Conservation (phyloP, 2,113 vertebrate species). For the Ciconia stormi region DNA sequence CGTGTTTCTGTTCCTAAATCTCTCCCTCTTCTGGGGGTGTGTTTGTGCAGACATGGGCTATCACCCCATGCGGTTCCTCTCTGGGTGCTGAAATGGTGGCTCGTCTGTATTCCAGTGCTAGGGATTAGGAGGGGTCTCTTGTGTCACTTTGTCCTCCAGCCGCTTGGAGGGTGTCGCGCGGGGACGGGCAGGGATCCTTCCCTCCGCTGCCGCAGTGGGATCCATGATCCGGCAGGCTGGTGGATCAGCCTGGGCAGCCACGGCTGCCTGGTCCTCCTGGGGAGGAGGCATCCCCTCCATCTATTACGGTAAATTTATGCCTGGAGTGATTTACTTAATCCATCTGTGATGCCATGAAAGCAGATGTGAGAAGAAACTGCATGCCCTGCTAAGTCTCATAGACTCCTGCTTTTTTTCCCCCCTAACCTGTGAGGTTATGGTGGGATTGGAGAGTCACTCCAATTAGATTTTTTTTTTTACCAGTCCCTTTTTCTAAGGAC, state of each 20-base stretch:
- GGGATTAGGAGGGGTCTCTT: neutral
- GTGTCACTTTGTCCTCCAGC: neutral
- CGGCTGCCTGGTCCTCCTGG: neutral
- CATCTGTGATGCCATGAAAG: neutral
- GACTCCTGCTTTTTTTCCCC: neutral
- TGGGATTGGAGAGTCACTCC: neutral
- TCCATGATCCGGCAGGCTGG: neutral
- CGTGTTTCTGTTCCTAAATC: neutral
- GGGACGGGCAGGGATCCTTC: neutral
- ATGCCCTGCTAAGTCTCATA: neutral
- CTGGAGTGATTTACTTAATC: neutral
- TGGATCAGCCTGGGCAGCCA: neutral
- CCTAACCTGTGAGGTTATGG: neutral
- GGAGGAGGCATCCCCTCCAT: neutral
- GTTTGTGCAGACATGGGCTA: neutral
- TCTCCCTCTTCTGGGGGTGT: no score
- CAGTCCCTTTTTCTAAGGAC: neutral
- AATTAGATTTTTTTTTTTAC: neutral
- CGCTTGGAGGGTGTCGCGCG: fast-evolving
- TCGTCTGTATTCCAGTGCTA: neutral
- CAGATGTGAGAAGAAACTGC: neutral
- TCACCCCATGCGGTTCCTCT: neutral
- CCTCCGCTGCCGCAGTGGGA: fast-evolving
- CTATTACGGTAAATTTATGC: neutral
- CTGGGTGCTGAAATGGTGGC: neutral